Base-by-base conservation (phyloP, 1,140 invertebrate species). In the Nephila pilipes region DNA sequence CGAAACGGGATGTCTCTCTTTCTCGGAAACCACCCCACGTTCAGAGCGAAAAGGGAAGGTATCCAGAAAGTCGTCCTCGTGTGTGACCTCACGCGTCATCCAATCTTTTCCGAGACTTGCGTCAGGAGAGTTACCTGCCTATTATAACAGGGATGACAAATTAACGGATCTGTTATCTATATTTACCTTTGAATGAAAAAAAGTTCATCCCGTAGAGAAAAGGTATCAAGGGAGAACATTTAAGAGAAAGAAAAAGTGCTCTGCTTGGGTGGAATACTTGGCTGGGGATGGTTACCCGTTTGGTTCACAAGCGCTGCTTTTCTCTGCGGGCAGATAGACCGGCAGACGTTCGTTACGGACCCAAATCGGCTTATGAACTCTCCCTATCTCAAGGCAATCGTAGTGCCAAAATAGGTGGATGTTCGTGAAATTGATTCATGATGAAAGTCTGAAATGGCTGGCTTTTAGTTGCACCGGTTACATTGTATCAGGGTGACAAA, bases 71-170 rank as follows among this genome's bases (percentile, higher is more conserved):
- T 83, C 81, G 54, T 83, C 38, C 81, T 83, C 81, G 81, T 83
- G 81, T 54, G 16, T 55, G 81, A 83, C 81, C 81, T 57, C 81
- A 36, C 69, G 69, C 69, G 69, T 22, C 69, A 75, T 36, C 29
- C 32, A 5, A 75, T 75, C 69, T 36, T 29, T 36, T 16, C 25
- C 16, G 16, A 25, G 5, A 36, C 69, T 32, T 75, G 69, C 69
- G 69, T 75, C 69, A 65, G n/a, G 25, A 65, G 63, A 65, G n/a
- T 83, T 83, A 83, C 81, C 81, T 83, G 81, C 46, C 46, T 25
- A n/a, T 46, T 46, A 46, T 46, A 46, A 46, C 46, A 46, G 46
- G 46, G 46, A 46, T 83, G 81, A 83, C 10, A 83, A 55, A 83
- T 83, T 83, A 83, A 54, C 22, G 81, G 81, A 83, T 83, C 81